phyloP scores from a whole-genome alignment of 2,113 vertebrate species.

The Tetrao urogallus region DNA sequence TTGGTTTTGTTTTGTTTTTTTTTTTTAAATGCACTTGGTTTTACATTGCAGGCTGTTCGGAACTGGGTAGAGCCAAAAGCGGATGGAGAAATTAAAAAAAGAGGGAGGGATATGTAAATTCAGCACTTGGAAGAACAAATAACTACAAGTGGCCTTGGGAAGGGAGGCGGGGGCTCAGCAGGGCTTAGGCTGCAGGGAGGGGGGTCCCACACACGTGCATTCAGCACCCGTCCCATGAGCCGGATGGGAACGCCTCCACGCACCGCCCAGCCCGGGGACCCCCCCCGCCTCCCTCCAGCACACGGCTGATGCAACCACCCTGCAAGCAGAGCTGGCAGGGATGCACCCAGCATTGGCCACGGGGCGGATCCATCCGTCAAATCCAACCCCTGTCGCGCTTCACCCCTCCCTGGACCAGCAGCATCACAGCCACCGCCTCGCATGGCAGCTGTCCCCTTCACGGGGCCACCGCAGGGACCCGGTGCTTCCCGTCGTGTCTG shows the following conservation, averaged over 20 bases:
- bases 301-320: not conserved
- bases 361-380: not conserved
- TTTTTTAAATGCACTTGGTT: slow-evolving; percentile 63
- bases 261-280: not conserved
- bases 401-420: not conserved
- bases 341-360: not conserved
- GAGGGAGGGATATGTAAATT: slow-evolving; percentile 5
- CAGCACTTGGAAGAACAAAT: slow-evolving; percentile 49
- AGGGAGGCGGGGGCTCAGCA: not conserved
- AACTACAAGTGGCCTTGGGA: not conserved
- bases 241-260: not conserved
- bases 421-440: not conserved
- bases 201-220: not conserved
- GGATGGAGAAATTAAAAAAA: fast-evolving
- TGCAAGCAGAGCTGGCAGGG: not conserved
- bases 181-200: not conserved
- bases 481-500: not conserved
- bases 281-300: slow-evolving; percentile 36
- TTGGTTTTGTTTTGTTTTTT: not conserved
- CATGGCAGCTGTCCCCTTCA: not conserved
- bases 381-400: not conserved
- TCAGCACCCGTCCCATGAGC: not conserved
- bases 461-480: not conserved
- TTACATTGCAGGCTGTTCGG: slow-evolving; percentile 68
- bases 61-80: slow-evolving; percentile 30